Evolutionary conservation across 1,140 invertebrate species (phyloP), one percentile per base, ranked within the genome.

Genomic region (Triops cancriformis): DNA sequence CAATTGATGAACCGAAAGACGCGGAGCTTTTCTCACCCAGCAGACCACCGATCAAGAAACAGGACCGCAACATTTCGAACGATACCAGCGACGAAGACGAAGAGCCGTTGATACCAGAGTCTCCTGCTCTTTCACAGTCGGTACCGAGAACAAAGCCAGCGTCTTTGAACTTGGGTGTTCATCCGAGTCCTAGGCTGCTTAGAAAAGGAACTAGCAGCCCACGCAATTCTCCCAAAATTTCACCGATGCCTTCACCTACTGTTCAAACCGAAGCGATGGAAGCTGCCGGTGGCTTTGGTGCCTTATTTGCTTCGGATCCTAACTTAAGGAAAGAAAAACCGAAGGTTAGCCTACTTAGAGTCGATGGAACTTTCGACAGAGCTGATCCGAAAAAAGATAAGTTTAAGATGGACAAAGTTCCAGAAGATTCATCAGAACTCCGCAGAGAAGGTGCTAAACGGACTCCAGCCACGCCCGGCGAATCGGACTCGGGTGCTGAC

Each of bases 1-100:
- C 76, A 26, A 27, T 64, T 51, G 78, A 80, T 27, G 77, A 80
- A 10, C 72, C 45, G 11, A 79, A 78, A 26, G 78, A 79, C 72
- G 42, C 31, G 6, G 77, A 43, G 7, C n/a, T 42, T 18, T 74
- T 26, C 26, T 37, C 28, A 31, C 73, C 41, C 43, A 42, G 43
- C 42, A 43, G 77, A 74, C 27, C 41, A 37, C 74, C 31, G 73
- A 78, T 26, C n/a, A 23, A 42, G 64, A 72, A 26, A 26, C n/a
- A 23, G 73, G 42, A 73, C 27, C 73, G 51, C 6, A 64, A 64
- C 51, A 23, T 64, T 64, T 64, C 51, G 18, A 64, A 64, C 11
- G 28, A 42, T 0, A 31, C 64, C 12, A 74, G 72, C 3, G 72
- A 73, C 12, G 37, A 72, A 23, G 77, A 78, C 12, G 77, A 78